A percentile compares a stretch with the other conserved stretches of the same genome.
These are phyloP conservation scores for Archocentrus centrarchus DNA, from an alignment of 2,113 vertebrate genomes.

Conservation along the genomic window DNA sequence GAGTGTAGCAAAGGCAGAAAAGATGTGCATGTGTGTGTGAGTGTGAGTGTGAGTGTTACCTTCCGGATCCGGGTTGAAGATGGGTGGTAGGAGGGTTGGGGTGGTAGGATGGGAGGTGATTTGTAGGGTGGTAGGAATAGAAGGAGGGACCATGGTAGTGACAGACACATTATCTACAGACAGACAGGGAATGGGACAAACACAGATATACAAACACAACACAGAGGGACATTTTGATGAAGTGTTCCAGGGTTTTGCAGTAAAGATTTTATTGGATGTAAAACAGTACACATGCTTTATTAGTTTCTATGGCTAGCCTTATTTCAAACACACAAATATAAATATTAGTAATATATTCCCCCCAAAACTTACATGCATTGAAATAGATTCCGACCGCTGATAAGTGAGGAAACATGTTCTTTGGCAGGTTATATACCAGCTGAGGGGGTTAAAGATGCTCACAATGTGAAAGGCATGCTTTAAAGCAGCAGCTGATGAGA, in stretches of 20 bases:
- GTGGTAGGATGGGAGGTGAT: constrained; percentile 63
- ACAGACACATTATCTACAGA: constrained; percentile 80
- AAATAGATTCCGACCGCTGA: constrained; percentile 45
- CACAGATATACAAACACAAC: constrained; percentile 62
- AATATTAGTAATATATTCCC: constrained; percentile 50
- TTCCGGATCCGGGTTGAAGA: constrained; percentile 36
- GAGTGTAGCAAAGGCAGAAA: constrained; percentile 15
- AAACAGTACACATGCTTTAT: constrained; percentile 40
- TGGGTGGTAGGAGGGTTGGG: constrained; percentile 57
- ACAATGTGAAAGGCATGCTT: constrained; percentile 25
- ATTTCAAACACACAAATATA: constrained; percentile 22
- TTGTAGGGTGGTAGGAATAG: constrained; percentile 58
- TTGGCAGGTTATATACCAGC: background rate
- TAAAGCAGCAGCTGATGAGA: constrained; percentile 30
- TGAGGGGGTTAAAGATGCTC: constrained; percentile 36
- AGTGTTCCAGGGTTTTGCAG: constrained; percentile 33
- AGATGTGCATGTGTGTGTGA: background rate
- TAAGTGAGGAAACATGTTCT: constrained; percentile 21
- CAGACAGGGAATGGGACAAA: constrained; percentile 71
- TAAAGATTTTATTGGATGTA: constrained; percentile 26
- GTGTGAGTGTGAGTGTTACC: constrained; percentile 66
- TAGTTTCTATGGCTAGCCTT: constrained; percentile 16
- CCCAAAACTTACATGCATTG: constrained; percentile 11
- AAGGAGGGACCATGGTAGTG: constrained; percentile 69
- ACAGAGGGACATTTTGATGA: constrained; percentile 60